A percentile compares a stretch with the other conserved stretches of the same genome.
These are phyloP conservation scores for Edolisoma coerulescens DNA, from an alignment of 2,113 vertebrate species.

Conservation along the genomic window DNA sequence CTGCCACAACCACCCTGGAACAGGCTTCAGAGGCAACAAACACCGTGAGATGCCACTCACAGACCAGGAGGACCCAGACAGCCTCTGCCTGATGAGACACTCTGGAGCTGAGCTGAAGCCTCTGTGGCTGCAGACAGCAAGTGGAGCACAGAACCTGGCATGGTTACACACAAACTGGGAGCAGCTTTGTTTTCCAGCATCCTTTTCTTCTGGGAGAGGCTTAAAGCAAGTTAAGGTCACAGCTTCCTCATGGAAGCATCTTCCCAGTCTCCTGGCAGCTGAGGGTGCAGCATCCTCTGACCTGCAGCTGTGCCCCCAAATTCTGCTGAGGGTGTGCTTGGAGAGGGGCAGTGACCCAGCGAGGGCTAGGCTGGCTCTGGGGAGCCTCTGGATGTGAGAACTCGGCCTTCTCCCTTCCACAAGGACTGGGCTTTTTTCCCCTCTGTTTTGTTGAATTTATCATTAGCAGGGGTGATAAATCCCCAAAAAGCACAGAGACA, in stretches of 20 bases:
- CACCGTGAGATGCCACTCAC: neutral
- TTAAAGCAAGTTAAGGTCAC: neutral
- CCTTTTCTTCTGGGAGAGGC: neutral
- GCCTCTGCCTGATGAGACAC: neutral
- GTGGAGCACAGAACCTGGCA: neutral
- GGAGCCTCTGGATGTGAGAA: neutral
- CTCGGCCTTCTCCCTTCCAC: neutral
- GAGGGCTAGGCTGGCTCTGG: neutral
- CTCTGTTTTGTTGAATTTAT: neutral
- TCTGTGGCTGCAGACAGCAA: neutral
- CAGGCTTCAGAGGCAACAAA: neutral
- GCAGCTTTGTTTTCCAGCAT: neutral
- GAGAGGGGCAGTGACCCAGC: neutral
- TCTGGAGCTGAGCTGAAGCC: neutral
- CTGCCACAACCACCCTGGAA: neutral
- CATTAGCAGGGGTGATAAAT: neutral
- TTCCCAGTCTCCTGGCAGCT: neutral
- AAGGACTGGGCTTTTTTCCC: rapidly evolving
- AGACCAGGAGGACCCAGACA: neutral
- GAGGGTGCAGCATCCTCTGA: neutral
- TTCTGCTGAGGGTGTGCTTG: neutral
- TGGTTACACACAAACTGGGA: neutral
- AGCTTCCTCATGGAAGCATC: neutral
- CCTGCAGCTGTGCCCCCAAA: neutral
- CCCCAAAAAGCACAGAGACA: neutral